phyloP scores from a whole-genome alignment of 2,888 invertebrate species.

The Anthophora plumipes region DNA sequence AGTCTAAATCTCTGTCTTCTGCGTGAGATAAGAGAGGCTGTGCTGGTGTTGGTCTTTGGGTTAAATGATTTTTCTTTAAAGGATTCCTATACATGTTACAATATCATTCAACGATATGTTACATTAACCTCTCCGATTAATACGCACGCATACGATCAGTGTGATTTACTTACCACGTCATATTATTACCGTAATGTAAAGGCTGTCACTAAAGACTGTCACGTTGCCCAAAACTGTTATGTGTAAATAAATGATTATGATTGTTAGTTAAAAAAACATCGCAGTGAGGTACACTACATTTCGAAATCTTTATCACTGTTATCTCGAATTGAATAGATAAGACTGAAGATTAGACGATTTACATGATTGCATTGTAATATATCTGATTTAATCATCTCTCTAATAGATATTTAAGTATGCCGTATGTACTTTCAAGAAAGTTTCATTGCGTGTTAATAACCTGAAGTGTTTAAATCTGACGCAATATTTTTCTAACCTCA shows the following conservation, averaged over 20 bases:
- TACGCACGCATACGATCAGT: not conserved
- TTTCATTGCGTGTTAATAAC: not conserved
- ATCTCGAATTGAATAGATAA: constrained; percentile 29
- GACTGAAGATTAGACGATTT: constrained; percentile 6
- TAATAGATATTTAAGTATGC: not conserved
- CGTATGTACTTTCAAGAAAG: not conserved
- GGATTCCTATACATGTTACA: constrained; percentile 79
- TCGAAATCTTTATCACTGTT: constrained; percentile 30
- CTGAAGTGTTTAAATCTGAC: constrained; percentile 8
- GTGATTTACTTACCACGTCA: constrained; percentile 67
- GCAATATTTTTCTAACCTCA: constrained; percentile 37
- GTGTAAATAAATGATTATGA: not conserved
- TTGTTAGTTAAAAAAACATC: constrained; percentile 7
- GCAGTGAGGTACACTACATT: not conserved
- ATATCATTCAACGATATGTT: not conserved
- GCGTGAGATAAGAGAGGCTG: constrained; percentile 77
- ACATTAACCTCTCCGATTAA: constrained; percentile 4
- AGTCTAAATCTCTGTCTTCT: constrained; percentile 82
- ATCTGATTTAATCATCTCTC: not conserved
- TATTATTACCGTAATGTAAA: constrained; percentile 38
- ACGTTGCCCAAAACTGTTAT: not conserved
- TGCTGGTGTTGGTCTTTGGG: constrained; percentile 80
- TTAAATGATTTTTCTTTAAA: constrained; percentile 78
- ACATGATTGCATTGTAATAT: not conserved
- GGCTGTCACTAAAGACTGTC: constrained; percentile 27